These are phyloP conservation scores for Globodera ellingtonae DNA, from an alignment of 1,140 invertebrate genomes.

Conservation along the genomic window DNA sequence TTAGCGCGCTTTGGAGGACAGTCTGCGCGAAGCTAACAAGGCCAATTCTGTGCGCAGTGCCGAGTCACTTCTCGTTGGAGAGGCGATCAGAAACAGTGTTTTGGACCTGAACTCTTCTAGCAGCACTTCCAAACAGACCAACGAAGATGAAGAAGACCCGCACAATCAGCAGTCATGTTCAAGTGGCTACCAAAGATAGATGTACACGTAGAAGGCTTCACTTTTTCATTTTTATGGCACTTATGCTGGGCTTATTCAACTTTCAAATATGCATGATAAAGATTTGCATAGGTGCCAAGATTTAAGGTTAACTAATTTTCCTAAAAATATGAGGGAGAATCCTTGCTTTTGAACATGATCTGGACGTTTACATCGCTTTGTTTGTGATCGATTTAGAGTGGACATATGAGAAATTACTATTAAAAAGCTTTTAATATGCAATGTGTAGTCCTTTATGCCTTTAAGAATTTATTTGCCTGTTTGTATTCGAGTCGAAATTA, in stretches of 20 bases:
- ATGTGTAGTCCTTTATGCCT: neutral
- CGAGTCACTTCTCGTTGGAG: slow-evolving; percentile 13
- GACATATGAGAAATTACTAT: neutral
- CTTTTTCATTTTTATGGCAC: neutral
- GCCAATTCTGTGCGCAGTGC: slow-evolving; percentile 8
- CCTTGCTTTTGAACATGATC: neutral
- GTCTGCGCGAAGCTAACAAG: slow-evolving; percentile 30
- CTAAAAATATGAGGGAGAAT: neutral
- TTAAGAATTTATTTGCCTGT: neutral
- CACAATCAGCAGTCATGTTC: slow-evolving; percentile 27
- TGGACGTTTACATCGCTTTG: no score
- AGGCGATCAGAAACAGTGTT: slow-evolving; percentile 13
- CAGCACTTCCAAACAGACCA: slow-evolving; percentile 10
- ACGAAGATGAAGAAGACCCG: slow-evolving; percentile 8
- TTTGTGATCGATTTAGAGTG: neutral
- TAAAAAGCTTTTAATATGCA: neutral
- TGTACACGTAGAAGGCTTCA: neutral
- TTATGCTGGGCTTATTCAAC: neutral
- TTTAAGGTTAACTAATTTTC: neutral
- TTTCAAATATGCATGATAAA: neutral
- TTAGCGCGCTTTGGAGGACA: slow-evolving; percentile 31
- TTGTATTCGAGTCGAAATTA: neutral
- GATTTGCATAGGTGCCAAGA: neutral
- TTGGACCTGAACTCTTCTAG: slow-evolving; percentile 1
- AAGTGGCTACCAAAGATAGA: slow-evolving; percentile 11